Percentiles rank a stretch among this genome's conserved stretches.
phyloP scores from a whole-genome alignment of 2,888 invertebrate species.

The Drosophila mayaguana region DNA sequence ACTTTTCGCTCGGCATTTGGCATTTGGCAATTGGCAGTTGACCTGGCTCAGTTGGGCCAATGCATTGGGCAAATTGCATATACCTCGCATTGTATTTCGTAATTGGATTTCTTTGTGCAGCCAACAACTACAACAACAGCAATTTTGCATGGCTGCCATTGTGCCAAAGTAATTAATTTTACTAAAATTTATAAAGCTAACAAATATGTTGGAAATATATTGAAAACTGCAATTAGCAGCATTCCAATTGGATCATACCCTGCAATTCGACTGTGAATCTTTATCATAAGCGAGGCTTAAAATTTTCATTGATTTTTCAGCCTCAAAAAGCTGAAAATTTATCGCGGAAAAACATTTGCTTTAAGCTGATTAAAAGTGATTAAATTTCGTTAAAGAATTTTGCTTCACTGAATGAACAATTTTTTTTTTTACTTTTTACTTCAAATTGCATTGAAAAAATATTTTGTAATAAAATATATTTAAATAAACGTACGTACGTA shows the following conservation, averaged over 20 bases:
- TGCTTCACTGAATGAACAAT: neutral
- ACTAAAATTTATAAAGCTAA: conserved; percentile 22
- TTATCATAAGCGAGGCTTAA: no score
- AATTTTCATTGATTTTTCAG: neutral
- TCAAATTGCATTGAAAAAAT: neutral
- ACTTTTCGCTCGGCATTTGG: conserved; percentile 31
- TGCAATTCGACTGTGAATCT: neutral
- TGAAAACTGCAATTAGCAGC: neutral
- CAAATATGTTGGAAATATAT: conserved; percentile 19
- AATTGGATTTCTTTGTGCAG: conserved; percentile 55
- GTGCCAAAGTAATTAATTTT: conserved; percentile 42
- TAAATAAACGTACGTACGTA: neutral
- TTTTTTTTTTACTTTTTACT: neutral
- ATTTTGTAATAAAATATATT: neutral
- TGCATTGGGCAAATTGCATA: conserved; percentile 28
- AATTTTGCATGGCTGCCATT: conserved; percentile 27
- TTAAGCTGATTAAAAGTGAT: neutral
- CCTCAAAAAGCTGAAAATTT: neutral
- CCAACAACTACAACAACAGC: conserved; percentile 11
- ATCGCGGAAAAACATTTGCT: neutral
- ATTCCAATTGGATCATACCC: neutral
- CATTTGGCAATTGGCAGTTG: conserved; percentile 28
- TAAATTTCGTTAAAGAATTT: neutral
- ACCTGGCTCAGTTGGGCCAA: conserved; percentile 23
- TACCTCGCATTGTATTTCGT: conserved; percentile 17